Evolutionary conservation across 2,113 vertebrate species (phyloP).

Genomic region (Tichodroma muraria): DNA sequence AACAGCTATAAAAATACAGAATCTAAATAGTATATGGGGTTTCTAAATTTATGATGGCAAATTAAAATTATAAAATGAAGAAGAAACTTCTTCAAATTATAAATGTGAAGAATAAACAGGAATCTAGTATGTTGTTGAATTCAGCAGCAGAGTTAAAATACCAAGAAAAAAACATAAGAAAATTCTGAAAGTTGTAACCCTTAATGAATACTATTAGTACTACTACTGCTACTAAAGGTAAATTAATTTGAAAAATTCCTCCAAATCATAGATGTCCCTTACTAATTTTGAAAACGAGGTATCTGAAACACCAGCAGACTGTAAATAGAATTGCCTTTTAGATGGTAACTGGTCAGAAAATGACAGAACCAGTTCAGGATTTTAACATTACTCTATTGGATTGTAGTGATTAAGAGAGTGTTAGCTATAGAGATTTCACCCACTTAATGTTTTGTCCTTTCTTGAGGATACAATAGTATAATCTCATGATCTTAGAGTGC

Average conservation of each 20-base stretch:
- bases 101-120: not conserved
- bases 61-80: not conserved
- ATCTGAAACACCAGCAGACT: not conserved
- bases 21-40: not conserved
- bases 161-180: not conserved
- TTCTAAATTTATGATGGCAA: not conserved
- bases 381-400: not conserved
- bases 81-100: too few relatives aligned
- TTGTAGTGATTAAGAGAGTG: not conserved
- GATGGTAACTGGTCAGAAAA: not conserved
- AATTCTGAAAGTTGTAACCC: not conserved
- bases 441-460: not conserved
- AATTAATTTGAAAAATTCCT: not conserved
- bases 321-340: not conserved
- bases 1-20: not conserved
- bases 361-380: not conserved
- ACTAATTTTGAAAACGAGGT: not conserved
- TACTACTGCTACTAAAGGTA: not conserved
- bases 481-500: not conserved
- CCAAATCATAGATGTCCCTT: not conserved
- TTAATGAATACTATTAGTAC: not conserved
- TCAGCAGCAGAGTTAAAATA: not conserved
- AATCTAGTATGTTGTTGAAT: not conserved
- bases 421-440: not conserved
- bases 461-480: not conserved